phyloP scores from a whole-genome alignment of 2,888 invertebrate genomes.

The Eupithecia pulchellata region DNA sequence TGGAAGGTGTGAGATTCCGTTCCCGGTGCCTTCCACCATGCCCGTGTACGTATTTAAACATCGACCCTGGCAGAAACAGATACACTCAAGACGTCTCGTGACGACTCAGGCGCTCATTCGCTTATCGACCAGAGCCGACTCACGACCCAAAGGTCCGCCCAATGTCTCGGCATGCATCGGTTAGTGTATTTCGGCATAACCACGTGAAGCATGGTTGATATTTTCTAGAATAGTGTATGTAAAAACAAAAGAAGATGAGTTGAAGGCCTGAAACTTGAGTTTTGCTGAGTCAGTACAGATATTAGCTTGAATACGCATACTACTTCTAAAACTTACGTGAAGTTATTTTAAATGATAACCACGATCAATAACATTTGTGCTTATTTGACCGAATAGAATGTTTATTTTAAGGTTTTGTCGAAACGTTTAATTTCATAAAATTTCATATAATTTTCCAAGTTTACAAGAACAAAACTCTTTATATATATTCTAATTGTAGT shows the following conservation, averaged over 20 bases:
- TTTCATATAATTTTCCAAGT: too few species aligned
- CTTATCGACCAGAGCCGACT: neutral
- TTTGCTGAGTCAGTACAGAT: neutral
- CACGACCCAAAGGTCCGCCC: neutral
- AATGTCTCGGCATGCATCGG: neutral
- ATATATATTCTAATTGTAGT: too few species aligned
- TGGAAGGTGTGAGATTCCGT: neutral
- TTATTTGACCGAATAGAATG: neutral
- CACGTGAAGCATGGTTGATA: neutral
- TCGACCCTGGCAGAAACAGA: neutral
- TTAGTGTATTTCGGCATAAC: neutral
- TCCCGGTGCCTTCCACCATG: neutral
- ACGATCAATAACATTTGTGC: neutral
- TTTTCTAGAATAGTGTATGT: neutral
- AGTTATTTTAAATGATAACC: neutral
- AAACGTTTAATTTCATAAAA: neutral
- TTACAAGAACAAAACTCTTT: too few species aligned
- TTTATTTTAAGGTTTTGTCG: neutral
- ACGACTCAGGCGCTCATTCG: neutral
- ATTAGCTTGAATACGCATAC: neutral
- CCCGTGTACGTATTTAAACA: neutral
- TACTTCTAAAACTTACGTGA: neutral
- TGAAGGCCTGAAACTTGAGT: neutral
- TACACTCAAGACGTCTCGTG: neutral
- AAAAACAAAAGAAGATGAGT: neutral